Percentiles rank a stretch among this genome's conserved stretches.
These are phyloP conservation scores for Strix uralensis DNA, from an alignment of 2,113 vertebrate genomes.

Conservation along the genomic window DNA sequence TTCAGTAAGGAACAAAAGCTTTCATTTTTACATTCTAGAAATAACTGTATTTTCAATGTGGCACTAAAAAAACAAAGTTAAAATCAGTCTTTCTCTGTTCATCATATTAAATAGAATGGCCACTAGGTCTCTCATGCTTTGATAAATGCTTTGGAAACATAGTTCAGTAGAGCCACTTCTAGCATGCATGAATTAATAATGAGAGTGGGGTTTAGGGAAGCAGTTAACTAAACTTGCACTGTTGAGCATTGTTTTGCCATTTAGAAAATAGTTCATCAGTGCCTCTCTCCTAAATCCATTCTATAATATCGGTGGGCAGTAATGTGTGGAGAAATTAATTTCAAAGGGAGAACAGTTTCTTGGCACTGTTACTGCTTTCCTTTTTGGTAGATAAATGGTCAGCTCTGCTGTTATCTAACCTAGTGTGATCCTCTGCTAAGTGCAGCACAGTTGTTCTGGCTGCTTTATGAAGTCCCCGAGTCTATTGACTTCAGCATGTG, in stretches of 20 bases:
- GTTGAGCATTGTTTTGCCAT: not conserved
- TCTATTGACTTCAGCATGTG: rapidly evolving
- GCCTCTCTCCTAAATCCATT: not conserved
- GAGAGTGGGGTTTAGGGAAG: not conserved
- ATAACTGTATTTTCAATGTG: not conserved
- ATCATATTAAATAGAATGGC: not conserved
- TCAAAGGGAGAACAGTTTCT: not conserved
- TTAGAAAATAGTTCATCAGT: not conserved
- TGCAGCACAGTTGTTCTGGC: not conserved
- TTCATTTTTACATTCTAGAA: not conserved
- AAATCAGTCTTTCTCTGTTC: not conserved
- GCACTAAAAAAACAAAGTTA: not conserved
- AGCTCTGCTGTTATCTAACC: not conserved
- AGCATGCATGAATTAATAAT: not conserved
- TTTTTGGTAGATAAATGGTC: not conserved
- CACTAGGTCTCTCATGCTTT: not conserved
- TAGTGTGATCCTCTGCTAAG: not conserved
- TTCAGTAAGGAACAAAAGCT: not conserved
- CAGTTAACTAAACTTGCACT: not conserved
- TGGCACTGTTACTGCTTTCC: not conserved
- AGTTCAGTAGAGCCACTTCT: not conserved
- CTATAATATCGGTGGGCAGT: not conserved
- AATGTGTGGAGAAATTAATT: not conserved
- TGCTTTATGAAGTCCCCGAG: not conserved
- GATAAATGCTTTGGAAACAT: not conserved